Conservation (phyloP, 30 jellyfish, hydroid and myxozoan genomes). For the Phacellophora camtschatica region DNA sequence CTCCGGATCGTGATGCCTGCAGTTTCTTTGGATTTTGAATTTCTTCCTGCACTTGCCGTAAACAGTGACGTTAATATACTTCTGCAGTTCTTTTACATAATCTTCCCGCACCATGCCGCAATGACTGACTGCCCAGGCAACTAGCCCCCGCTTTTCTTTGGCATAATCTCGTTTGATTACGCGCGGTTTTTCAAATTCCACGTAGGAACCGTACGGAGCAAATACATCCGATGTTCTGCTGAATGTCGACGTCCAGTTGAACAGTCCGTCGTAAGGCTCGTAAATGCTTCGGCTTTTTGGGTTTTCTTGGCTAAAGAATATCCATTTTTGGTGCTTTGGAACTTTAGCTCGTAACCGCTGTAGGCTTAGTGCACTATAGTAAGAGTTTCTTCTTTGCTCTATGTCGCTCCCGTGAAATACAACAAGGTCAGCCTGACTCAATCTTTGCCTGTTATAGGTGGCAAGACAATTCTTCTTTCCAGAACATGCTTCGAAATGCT, state of each 20-base stretch:
- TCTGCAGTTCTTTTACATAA: slow-evolving; percentile 83
- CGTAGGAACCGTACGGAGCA: background rate
- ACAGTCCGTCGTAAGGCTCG: slow-evolving; percentile 76
- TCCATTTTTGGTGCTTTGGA: slow-evolving; percentile 80
- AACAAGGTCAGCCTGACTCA: slow-evolving; percentile 60
- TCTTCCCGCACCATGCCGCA: slow-evolving; percentile 79
- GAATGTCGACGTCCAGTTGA: slow-evolving; percentile 92
- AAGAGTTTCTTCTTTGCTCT: background rate
- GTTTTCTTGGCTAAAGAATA: slow-evolving; percentile 88
- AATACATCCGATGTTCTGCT: slow-evolving; percentile 72
- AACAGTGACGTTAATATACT: slow-evolving; percentile 76
- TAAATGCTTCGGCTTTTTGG: slow-evolving; percentile 47
- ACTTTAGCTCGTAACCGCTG: slow-evolving; percentile 5
- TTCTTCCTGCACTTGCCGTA: slow-evolving; percentile 81
- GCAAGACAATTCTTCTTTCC: slow-evolving; percentile 55
- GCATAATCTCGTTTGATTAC: slow-evolving; percentile 57
- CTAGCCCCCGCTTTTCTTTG: slow-evolving; percentile 57
- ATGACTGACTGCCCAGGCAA: slow-evolving; percentile 88
- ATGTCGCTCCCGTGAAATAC: slow-evolving; percentile 87
- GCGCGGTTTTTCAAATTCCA: background rate
- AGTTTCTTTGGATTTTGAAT: slow-evolving; percentile 52
- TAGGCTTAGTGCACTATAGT: slow-evolving; percentile 38
- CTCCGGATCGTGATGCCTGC: slow-evolving; percentile 34
- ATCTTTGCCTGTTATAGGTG: slow-evolving; percentile 70
- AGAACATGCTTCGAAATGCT: slow-evolving; percentile 55